Base-by-base conservation (phyloP, 2,113 vertebrate species). In the Neofelis nebulosa region DNA sequence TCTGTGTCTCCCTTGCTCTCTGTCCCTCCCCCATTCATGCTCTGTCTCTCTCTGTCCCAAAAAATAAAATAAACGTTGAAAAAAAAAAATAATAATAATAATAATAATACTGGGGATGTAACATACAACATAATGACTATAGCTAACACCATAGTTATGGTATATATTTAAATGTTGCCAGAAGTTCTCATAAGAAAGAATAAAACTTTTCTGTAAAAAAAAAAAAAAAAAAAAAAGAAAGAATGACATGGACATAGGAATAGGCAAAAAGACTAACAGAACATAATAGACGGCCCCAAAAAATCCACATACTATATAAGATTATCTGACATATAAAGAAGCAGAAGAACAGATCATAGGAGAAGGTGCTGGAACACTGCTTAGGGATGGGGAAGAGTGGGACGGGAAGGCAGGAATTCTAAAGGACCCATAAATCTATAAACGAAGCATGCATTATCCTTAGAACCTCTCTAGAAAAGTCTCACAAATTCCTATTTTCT, bases 311-410 rank as follows among this genome's bases (percentile, higher is more conserved):
- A 55, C 55, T 55, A 18, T 50, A 21, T n/a, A 80, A 50, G n/a
- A 96, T 89, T 89, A 88, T 81, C 11, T 65, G 36, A 95, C 21
- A 52, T 29, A 76, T 25, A 87, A 90, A 95, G n/a, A 82, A 41
- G 14, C 91, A 95, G n/a, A 82, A 41, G 14, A 93, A n/a, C 27
- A 80, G n/a, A 68, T 48, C 33, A 74, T 0, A 66, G 10, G 19
- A 1, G 29, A 65, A 89, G 19, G 74, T 84, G n/a, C 73, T 82
- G 19, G n/a, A 79, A 63, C 11, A 76, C 7, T 80, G 74, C n/a
- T 90, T 61, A 83, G 11, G 16, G 21, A 50, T 36, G 23, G 5
- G 25, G 23, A 12, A 74, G 74, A 93, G 36, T 63, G 45, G 74
- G 55, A 81, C 1, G 63, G 8, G 69, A 18, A 7, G 5, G 13